phyloP scores from a whole-genome alignment of 2,888 invertebrate genomes.

The Acleris emargana region DNA sequence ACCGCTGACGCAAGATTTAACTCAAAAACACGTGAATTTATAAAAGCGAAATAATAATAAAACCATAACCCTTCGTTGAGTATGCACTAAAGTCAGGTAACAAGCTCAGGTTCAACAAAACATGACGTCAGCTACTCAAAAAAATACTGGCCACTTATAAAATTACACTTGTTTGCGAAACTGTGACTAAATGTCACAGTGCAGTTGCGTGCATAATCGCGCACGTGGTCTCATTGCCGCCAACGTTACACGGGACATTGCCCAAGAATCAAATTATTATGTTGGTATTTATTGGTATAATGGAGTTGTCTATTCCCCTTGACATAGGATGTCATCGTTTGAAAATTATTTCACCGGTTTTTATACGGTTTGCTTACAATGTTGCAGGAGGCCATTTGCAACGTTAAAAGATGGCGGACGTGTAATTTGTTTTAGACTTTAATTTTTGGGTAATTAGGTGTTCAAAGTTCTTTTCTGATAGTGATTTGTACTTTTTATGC shows the following conservation, averaged over 20 bases:
- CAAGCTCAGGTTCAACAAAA: background rate
- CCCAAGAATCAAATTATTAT: conserved; percentile 23
- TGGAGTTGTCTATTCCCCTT: conserved; percentile 30
- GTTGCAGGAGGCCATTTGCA: too few species aligned
- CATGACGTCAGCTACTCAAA: background rate
- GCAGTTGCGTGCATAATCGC: conserved; percentile 42
- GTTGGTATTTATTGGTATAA: conserved; percentile 31
- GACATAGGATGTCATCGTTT: conserved; percentile 9
- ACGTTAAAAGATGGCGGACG: too few species aligned
- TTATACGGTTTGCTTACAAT: conserved; percentile 3
- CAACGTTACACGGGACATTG: conserved; percentile 36
- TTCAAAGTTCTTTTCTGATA: too few species aligned
- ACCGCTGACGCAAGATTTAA: too few species aligned
- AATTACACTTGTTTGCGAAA: conserved; percentile 37
- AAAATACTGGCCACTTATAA: conserved; percentile 19
- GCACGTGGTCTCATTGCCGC: conserved; percentile 26
- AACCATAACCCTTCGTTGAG: too few species aligned
- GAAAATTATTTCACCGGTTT: conserved; percentile 1
- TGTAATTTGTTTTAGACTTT: too few species aligned
- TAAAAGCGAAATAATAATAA: too few species aligned
- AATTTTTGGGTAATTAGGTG: too few species aligned
- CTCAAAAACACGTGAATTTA: too few species aligned
- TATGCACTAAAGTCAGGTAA: too few species aligned
- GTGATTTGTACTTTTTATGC: too few species aligned
- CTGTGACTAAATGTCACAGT: conserved; percentile 43